These are phyloP conservation scores for Chitala chitala DNA, from an alignment of 2,113 vertebrate species.

Conservation along the genomic window DNA sequence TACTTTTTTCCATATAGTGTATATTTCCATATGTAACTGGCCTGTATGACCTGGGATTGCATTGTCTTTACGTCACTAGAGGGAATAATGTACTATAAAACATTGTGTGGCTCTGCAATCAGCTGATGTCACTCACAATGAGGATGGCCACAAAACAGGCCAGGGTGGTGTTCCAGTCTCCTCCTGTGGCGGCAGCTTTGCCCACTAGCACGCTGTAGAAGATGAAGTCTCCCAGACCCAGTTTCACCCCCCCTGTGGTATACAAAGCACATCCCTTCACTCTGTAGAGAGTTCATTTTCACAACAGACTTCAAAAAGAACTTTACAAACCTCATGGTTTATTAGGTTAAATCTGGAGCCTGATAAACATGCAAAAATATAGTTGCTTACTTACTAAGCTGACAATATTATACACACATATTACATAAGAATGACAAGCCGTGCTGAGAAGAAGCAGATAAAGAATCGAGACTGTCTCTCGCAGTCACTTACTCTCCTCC, in stretches of 20 bases:
- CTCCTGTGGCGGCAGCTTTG: conserved; percentile 85
- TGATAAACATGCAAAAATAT: background rate
- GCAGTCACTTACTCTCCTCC: conserved; percentile 79
- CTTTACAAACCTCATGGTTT: background rate
- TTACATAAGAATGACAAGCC: too few relatives aligned
- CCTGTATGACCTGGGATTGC: background rate
- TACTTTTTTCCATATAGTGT: too few relatives aligned
- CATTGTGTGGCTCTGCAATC: background rate
- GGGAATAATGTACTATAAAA: background rate
- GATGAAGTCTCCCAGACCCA: conserved; percentile 97
- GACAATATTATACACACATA: background rate
- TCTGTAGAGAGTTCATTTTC: background rate
- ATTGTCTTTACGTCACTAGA: too few relatives aligned
- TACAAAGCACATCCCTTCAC: background rate
- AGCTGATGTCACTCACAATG: conserved; percentile 69
- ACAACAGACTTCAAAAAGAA: background rate
- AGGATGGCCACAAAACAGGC: conserved; percentile 97
- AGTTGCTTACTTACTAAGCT: background rate
- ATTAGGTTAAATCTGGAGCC: background rate
- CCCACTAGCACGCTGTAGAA: conserved; percentile 98
- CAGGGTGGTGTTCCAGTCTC: conserved; percentile 94
- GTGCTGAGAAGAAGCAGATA: background rate
- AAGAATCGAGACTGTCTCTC: background rate
- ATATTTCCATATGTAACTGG: too few relatives aligned
- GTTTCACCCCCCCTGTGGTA: conserved; percentile 82